These are phyloP conservation scores for Pygmarrhopalites habei DNA, from an alignment of 1,140 invertebrate genomes.

Conservation along the genomic window DNA sequence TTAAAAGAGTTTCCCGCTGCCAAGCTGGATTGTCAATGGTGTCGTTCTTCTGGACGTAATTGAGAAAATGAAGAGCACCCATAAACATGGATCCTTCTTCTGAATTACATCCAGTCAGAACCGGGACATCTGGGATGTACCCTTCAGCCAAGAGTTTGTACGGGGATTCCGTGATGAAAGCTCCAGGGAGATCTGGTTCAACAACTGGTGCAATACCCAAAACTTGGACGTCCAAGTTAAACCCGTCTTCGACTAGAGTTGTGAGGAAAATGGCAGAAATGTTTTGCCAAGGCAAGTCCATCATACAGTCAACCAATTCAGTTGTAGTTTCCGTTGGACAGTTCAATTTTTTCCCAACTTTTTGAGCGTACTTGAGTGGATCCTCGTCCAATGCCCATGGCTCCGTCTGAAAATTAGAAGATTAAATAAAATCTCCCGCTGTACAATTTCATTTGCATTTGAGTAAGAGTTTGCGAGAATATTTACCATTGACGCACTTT, in stretches of 20 bases:
- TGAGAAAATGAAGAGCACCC: constrained; percentile 13
- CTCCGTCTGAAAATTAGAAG: no score
- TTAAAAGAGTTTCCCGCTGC: constrained; percentile 10
- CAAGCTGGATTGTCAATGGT: constrained; percentile 23
- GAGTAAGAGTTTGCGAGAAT: no score
- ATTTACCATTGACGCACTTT: no score
- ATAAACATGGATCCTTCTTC: constrained; percentile 25
- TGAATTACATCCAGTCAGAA: constrained; percentile 17
- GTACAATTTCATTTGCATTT: no score
- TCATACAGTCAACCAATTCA: constrained; percentile 9
- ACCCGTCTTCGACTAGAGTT: no score
- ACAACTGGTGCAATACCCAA: constrained; percentile 16
- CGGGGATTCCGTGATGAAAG: constrained; percentile 24
- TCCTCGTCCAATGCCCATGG: constrained; percentile 13
- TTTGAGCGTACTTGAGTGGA: not conserved
- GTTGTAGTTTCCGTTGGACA: constrained; percentile 9
- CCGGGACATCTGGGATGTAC: constrained; percentile 14
- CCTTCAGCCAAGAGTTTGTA: constrained; percentile 10
- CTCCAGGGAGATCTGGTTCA: constrained; percentile 27
- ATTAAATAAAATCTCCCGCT: no score
- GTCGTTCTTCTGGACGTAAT: not conserved
- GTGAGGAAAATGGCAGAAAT: no score
- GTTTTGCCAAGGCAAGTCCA: no score
- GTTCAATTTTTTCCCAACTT: not conserved
- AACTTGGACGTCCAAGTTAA: not conserved